phyloP scores from a whole-genome alignment of 2,888 invertebrate genomes.

The Latrodectus elegans region DNA sequence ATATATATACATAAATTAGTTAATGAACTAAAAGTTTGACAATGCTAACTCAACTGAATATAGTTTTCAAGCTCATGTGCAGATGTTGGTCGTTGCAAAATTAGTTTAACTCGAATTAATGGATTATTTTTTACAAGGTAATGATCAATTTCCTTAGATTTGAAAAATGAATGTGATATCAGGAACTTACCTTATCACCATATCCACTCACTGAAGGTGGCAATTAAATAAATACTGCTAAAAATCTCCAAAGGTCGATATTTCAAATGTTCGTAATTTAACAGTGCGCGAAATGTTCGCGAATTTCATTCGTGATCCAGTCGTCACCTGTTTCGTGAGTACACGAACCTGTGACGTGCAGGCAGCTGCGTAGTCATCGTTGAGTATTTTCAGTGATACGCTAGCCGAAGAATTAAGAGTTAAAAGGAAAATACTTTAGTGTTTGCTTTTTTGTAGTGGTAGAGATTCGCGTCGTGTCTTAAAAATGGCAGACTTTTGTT shows the following conservation, averaged over 20 bases:
- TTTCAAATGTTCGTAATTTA: slow-evolving; percentile 1
- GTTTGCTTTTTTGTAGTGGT: background rate
- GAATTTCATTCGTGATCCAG: slow-evolving; percentile 12
- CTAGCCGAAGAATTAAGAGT: background rate
- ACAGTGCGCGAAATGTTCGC: background rate
- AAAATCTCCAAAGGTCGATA: background rate
- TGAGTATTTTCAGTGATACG: background rate
- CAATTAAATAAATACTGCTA: background rate
- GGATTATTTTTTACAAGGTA: too few relatives aligned
- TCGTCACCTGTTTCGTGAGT: slow-evolving; percentile 25
- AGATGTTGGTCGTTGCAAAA: too few relatives aligned
- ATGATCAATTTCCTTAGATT: too few relatives aligned
- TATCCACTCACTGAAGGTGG: background rate
- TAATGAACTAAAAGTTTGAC: too few relatives aligned
- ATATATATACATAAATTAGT: too few relatives aligned
- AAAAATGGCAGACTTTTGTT: background rate
- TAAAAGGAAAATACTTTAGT: background rate
- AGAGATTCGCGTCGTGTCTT: background rate
- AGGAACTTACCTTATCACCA: slow-evolving; percentile 23
- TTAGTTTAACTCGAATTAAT: too few relatives aligned
- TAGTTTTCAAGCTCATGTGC: too few relatives aligned
- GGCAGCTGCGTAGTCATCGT: slow-evolving; percentile 19
- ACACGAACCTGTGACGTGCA: slow-evolving; percentile 27
- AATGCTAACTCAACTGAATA: too few relatives aligned
- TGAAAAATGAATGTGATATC: background rate